Percentiles rank a stretch among this genome's conserved stretches.
Evolutionary conservation across 2,888 invertebrate species (phyloP).

Genomic region (Plebejus anna): DNA sequence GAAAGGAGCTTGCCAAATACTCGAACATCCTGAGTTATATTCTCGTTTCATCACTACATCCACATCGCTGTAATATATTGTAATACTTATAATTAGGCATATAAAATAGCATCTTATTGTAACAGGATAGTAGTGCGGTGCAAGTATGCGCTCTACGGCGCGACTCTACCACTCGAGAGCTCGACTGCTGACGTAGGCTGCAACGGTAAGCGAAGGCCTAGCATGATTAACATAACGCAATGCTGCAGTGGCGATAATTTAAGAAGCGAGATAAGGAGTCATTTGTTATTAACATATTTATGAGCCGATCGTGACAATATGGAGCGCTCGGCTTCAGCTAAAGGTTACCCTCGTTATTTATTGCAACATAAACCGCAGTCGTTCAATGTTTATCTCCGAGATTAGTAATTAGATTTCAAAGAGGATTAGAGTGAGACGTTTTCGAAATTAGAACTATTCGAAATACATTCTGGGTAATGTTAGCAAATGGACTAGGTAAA

Average conservation of each 20-base stretch:
- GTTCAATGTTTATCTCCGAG: slow-evolving; percentile 22
- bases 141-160: background rate
- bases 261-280: slow-evolving; percentile 53
- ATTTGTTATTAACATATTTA: slow-evolving; percentile 63
- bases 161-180: background rate
- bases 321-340: slow-evolving; percentile 62
- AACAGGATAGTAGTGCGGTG: background rate
- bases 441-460: background rate
- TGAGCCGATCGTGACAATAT: slow-evolving; percentile 72
- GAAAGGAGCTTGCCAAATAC: slow-evolving; percentile 13
- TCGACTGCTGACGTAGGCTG: slow-evolving; percentile 30
- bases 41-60: background rate
- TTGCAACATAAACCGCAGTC: slow-evolving; percentile 50
- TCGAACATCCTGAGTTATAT: background rate
- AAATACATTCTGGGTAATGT: background rate
- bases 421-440: background rate
- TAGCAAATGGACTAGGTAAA: background rate
- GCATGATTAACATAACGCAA: slow-evolving; percentile 46
- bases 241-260: slow-evolving; percentile 51
- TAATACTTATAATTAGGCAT: background rate
- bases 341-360: slow-evolving; percentile 77
- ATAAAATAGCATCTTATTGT: background rate
- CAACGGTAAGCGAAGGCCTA: slow-evolving; percentile 38
- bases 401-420: slow-evolving; percentile 13
- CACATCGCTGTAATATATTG: background rate